Percentiles rank a stretch among this genome's conserved stretches.
Evolutionary conservation across 2,113 vertebrate species (phyloP).

Genomic region (Hemiscyllium ocellatum): DNA sequence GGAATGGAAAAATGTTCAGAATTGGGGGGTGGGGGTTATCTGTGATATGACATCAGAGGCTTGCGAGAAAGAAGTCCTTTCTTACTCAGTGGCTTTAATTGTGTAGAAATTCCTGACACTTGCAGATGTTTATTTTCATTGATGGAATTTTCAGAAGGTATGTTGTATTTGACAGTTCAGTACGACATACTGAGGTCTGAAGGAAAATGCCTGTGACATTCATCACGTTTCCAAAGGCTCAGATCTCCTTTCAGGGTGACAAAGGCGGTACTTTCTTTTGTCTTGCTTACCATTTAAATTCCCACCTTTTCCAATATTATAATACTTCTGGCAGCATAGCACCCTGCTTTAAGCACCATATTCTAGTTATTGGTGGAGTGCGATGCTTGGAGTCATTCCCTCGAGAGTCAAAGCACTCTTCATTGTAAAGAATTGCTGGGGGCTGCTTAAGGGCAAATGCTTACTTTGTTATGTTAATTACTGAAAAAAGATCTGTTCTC

Average conservation of each 20-base stretch:
- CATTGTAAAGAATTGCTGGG: constrained; percentile 5
- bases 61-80: background rate
- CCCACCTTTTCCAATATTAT: background rate
- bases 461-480: constrained; percentile 14
- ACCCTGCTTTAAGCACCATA: background rate
- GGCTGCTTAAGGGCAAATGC: background rate
- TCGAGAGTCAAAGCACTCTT: background rate
- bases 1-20: too few species aligned
- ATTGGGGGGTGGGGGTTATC: too few species aligned
- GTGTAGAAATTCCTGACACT: background rate
- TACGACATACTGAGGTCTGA: background rate
- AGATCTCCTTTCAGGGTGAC: background rate
- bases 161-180: background rate
- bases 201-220: background rate
- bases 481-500: background rate
- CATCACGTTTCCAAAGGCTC: background rate
- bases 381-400: background rate
- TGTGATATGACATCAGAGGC: background rate
- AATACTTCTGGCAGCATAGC: background rate
- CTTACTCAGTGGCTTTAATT: background rate
- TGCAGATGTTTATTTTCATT: background rate
- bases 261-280: background rate
- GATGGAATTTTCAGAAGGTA: background rate
- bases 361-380: background rate
- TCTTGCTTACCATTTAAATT: background rate